Evolutionary conservation across 1,140 invertebrate species (phyloP).

Genomic region (Drosophila repletoides): DNA sequence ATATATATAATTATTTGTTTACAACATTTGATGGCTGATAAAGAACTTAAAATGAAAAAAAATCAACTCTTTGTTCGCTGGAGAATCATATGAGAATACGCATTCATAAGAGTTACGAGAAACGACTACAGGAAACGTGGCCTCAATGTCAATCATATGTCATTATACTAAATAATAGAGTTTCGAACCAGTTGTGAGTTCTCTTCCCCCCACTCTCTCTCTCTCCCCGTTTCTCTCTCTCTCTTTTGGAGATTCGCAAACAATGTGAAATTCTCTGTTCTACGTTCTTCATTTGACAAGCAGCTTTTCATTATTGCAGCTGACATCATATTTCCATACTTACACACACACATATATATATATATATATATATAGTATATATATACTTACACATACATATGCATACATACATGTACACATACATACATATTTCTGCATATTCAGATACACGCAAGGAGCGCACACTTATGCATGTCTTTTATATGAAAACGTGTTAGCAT

Average conservation of each 20-base stretch:
- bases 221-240: background rate
- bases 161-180: constrained; percentile 54
- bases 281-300: constrained; percentile 3
- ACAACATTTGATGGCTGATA: too few species aligned
- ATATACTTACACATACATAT: background rate
- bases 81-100: background rate
- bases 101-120: background rate
- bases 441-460: background rate
- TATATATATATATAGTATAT: background rate
- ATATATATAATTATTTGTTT: too few species aligned
- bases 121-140: constrained; percentile 45
- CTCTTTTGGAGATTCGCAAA: constrained; percentile 8
- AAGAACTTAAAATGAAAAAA: too few species aligned
- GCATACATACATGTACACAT: too few species aligned
- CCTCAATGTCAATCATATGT: constrained; percentile 69
- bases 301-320: constrained; percentile 36
- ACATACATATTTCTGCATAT: constrained; percentile 6
- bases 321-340: constrained; percentile 29
- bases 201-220: background rate
- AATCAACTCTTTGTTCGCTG: too few species aligned
- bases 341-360: background rate
- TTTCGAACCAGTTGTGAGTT: constrained; percentile 18
- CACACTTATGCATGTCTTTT: constrained; percentile 5
- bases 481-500: constrained; percentile 32
- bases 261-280: constrained; percentile 18